These are phyloP conservation scores for Helicoverpa zea DNA, from an alignment of 1,140 invertebrate genomes.

Conservation along the genomic window DNA sequence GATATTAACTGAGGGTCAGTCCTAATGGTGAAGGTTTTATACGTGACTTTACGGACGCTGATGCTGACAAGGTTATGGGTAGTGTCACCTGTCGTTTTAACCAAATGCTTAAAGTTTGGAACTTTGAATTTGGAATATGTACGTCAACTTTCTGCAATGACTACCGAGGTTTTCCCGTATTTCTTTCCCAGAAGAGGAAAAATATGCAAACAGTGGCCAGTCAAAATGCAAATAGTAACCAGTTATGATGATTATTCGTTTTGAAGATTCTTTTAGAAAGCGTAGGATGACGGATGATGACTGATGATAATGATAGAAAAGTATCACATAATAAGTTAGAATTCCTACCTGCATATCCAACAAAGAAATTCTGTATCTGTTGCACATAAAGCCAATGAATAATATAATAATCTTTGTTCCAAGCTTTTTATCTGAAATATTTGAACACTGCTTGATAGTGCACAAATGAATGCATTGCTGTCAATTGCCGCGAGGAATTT, in stretches of 20 bases:
- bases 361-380: slow-evolving; percentile 13
- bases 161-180: no score
- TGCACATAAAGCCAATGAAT: not conserved
- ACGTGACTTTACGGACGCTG: not conserved
- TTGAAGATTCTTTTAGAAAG: not conserved
- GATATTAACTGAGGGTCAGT: not conserved
- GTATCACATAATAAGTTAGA: not conserved
- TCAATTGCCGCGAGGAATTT: not conserved
- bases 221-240: not conserved
- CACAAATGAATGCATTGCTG: not conserved
- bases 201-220: not conserved
- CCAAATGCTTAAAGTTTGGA: not conserved
- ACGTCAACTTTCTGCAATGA: no score
- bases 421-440: not conserved
- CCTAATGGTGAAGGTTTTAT: slow-evolving; percentile 2
- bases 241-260: not conserved
- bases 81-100: not conserved
- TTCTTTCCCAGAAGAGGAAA: no score
- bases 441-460: slow-evolving; percentile 15
- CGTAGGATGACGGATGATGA: not conserved
- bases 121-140: no score
- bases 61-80: slow-evolving; percentile 15
- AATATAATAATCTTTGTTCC: slow-evolving; percentile 9
- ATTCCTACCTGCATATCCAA: not conserved
- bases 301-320: not conserved